Conservation (phyloP, 2,888 invertebrate species). For the Octodonta nipae region DNA sequence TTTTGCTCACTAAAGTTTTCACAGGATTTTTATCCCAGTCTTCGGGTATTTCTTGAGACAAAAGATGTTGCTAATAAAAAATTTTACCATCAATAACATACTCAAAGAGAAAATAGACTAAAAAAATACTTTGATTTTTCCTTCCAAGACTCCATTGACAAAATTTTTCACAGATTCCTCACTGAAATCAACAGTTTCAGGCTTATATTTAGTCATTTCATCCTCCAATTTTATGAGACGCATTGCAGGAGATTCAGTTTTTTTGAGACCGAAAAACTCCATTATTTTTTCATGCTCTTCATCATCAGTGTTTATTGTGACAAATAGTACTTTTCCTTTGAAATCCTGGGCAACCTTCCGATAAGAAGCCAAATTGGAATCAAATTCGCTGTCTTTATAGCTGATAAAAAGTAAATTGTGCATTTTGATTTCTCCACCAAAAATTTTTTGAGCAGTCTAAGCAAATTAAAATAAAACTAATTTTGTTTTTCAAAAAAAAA, state of each 20-base stretch:
- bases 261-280: slow-evolving; percentile 99
- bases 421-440: slow-evolving; percentile 93
- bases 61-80: too few species aligned
- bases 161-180: slow-evolving; percentile 63
- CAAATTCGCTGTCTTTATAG: slow-evolving; percentile 75
- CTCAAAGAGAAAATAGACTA: too few species aligned
- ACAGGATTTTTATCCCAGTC: slow-evolving; percentile 96
- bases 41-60: slow-evolving; percentile 84
- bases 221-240: slow-evolving; percentile 89
- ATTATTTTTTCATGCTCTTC: slow-evolving; percentile 93
- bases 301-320: slow-evolving; percentile 87
- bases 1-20: slow-evolving; percentile 81
- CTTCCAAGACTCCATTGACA: slow-evolving; percentile 78
- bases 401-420: slow-evolving; percentile 92
- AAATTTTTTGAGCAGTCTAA: slow-evolving; percentile 97
- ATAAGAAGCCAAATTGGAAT: slow-evolving; percentile 62
- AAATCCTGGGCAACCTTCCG: slow-evolving; percentile 75
- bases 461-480: too few species aligned
- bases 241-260: slow-evolving; percentile 78
- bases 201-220: slow-evolving; percentile 96
- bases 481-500: too few species aligned
- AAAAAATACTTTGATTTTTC: slow-evolving; percentile 80
- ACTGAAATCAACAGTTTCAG: slow-evolving; percentile 56
- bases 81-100: too few species aligned
- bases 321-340: slow-evolving; percentile 79